Evolutionary conservation across 2,113 vertebrate genomes (phyloP).

Genomic region (Psittacara wagleri): DNA sequence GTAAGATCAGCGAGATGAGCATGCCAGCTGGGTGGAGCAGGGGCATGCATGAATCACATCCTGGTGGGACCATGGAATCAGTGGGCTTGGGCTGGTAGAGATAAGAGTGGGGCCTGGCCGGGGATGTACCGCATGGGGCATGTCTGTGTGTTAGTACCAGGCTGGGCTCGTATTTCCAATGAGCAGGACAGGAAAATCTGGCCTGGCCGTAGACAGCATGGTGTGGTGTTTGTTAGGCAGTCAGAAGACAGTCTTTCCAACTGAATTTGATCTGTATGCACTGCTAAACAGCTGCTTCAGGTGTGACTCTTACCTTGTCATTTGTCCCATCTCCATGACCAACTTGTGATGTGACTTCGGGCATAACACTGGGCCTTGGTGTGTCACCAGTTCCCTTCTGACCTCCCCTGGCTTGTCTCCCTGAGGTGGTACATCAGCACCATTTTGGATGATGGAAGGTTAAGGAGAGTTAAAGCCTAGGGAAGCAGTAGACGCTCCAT

Average conservation of each 20-base stretch:
- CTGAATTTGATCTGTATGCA: neutral
- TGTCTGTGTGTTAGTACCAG: neutral
- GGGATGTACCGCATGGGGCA: neutral
- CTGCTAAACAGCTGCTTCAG: neutral
- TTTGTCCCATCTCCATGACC: neutral
- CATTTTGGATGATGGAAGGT: neutral
- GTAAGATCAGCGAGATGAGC: neutral
- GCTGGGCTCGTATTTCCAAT: neutral
- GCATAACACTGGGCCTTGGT: fast-evolving
- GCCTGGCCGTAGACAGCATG: neutral
- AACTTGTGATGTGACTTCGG: neutral
- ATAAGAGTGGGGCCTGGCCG: slow-evolving; percentile 9
- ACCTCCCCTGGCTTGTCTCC: neutral
- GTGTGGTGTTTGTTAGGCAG: neutral
- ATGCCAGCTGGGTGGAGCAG: slow-evolving; percentile 50
- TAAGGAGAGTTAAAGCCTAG: neutral
- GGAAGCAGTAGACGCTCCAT: neutral
- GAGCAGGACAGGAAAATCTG: neutral
- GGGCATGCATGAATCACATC: slow-evolving; percentile 58
- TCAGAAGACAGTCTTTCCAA: neutral
- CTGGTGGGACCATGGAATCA: slow-evolving; percentile 39
- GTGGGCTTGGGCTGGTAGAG: neutral
- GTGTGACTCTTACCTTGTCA: neutral
- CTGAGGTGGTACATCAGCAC: neutral
- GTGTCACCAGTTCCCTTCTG: neutral